Conservation (phyloP, 2,888 invertebrate genomes). For the Eupelmus urozonus region DNA sequence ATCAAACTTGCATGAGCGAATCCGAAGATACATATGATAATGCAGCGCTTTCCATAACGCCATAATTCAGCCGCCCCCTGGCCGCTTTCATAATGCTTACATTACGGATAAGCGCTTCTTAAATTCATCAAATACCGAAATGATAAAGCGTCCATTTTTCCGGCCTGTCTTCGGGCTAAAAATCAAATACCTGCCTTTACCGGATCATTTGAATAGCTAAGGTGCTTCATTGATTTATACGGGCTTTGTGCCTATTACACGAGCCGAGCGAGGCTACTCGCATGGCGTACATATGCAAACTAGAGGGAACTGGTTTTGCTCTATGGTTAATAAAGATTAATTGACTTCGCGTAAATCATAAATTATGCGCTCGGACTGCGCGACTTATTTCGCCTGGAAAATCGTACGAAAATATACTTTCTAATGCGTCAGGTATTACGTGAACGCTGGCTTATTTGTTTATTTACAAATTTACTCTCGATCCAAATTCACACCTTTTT, state of each 20-base stretch:
- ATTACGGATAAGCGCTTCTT: background rate
- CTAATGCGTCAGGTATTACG: background rate
- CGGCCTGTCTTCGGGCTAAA: background rate
- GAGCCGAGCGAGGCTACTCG: background rate
- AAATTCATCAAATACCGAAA: conserved; percentile 4
- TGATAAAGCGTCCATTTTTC: conserved; percentile 15
- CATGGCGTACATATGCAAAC: conserved; percentile 9
- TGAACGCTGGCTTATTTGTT: no score
- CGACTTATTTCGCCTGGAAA: background rate
- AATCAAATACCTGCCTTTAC: background rate
- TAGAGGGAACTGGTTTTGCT: conserved; percentile 37
- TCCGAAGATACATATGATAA: conserved; percentile 7
- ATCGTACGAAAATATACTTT: background rate
- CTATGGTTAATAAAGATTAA: conserved; percentile 49
- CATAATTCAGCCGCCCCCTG: no score
- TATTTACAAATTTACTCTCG: no score
- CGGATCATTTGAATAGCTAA: background rate
- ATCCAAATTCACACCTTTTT: no score
- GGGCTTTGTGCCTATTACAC: background rate
- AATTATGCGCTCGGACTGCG: background rate
- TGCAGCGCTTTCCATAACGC: conserved; percentile 23
- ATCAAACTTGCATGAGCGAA: conserved; percentile 2
- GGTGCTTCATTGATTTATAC: conserved; percentile 36
- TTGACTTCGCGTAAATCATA: conserved; percentile 35
- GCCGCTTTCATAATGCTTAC: conserved; percentile 3